Base-by-base conservation (phyloP, 2,113 vertebrate species). In the Sceloporus undulatus region DNA sequence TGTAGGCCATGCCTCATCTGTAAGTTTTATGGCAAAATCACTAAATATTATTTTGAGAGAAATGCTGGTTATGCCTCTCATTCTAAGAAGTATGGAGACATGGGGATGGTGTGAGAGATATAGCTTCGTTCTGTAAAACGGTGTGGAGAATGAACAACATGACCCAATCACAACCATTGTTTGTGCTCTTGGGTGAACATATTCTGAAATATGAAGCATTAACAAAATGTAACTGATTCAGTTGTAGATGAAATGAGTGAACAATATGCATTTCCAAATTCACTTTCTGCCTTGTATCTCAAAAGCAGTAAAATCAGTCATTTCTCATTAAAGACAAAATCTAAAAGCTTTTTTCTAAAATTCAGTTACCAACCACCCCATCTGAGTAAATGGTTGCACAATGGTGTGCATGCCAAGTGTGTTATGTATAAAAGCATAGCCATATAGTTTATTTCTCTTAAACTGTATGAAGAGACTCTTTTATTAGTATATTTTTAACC, bases 391-490 rank as follows among this genome's bases (percentile, higher is more conserved):
- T 82, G 42, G 82, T 29, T 87, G 1, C 62, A 76, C 65, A 85
- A 88, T 90, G 62, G 52, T 6, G 18, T 83, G 59, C 73, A 88
- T 91, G 89, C 90, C 88, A 90, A 93, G 84, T 62, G 54, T 84
- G 23, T 11, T 13, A 29, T 74, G 42, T 87, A 16, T 9, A 86
- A 40, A 86, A 84, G 59, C 73, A 73, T 52, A 89, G 65, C 82
- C 77, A 91, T 90, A 84, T 87, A 85, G 11, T 68, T 14, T 74
- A 48, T 79, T 90, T 84, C 86, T 87, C 70, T 74, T 92, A 91
- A 91, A 89, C 88, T 94, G 92, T 91, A 78, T 87, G 59, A 91
- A 85, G 75, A 90, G 84, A 65, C 38, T 82, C 89, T 89, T 77
- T 77, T 89, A 91, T 19, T 66, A 84, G 48, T 2, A 9, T 86